Evolutionary conservation across 2,113 vertebrate species (phyloP).

Genomic region (Peromyscus leucopus): DNA sequence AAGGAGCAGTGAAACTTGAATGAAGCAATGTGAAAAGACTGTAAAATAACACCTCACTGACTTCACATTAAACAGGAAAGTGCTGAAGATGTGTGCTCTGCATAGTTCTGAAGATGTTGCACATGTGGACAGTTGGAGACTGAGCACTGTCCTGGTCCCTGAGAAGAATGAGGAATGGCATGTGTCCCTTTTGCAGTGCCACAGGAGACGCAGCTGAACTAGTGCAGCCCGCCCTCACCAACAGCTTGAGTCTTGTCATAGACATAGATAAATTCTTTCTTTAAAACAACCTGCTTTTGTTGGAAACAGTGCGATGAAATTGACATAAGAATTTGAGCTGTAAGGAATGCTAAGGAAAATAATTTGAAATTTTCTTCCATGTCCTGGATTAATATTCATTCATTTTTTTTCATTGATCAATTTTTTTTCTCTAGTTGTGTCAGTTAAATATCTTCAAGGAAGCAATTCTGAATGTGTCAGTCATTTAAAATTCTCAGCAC

Average conservation of each 20-base stretch:
- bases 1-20: constrained; percentile 45
- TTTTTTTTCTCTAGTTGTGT: constrained; percentile 23
- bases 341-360: neutral
- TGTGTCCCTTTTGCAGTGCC: neutral
- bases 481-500: neutral
- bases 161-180: neutral
- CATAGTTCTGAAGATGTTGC: neutral
- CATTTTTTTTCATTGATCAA: neutral
- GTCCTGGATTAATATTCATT: neutral
- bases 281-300: neutral
- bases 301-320: neutral
- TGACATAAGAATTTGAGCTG: neutral
- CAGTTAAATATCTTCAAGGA: neutral
- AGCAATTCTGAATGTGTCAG: neutral
- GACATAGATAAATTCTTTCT: neutral
- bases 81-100: neutral
- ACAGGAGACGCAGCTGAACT: neutral
- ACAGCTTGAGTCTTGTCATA: neutral
- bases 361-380: neutral
- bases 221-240: neutral
- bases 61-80: constrained; percentile 12
- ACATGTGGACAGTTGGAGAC: neutral
- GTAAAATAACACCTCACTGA: neutral
- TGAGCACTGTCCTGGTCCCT: neutral
- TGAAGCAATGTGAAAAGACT: constrained; percentile 22